Evolutionary conservation across 2,888 invertebrate genomes (phyloP), one percentile per base, ranked within the genome.

Genomic region (Brassicogethes aeneus): DNA sequence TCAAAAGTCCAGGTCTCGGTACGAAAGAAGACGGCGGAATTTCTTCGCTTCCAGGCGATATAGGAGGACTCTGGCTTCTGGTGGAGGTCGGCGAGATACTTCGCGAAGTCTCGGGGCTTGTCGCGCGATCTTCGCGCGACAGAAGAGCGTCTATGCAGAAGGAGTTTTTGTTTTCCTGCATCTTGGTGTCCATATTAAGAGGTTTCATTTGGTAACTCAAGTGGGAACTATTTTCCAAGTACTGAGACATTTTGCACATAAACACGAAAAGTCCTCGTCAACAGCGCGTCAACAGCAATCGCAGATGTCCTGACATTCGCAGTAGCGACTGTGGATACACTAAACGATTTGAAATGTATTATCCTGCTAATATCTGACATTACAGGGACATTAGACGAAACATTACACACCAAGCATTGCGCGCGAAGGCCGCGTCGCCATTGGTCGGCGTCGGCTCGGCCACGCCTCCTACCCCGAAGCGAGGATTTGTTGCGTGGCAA

Each of bases 141-240:
- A 93, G 67, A 2, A 93, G 66, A 0, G 92, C 91, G 59, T 93
- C 93, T 51, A 93, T 93, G 61, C 92, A 90, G 61, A 93, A 93
- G 0, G 91, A 90, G 38, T 86, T 61, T 51, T 69, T 69, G 41
- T 56, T 62, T 48, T 67, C 66, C 42, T 62, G 64, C 14, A 66
- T 54, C 52, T 66, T 66, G n/a, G 66, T 66, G 44, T 66, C 65
- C 63, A 66, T 64, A 10, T 63, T 52, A 32, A 50, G 39, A 1
- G 54, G 51, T 39, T 54, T 51, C 12, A 40, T 51, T 39, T 55
- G 55, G 41, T 54, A 53, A 34, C 57, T 54, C 41, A 53, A 53
- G 15, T 53, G 57, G 17, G 54, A 44, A 3, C 36, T 44, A 32
- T 59, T 59, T 23, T 64, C 62, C 29, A 57, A 32, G 44, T 57